A percentile compares a stretch with the other conserved stretches of the same genome.
phyloP scores from a whole-genome alignment of 1,140 invertebrate genomes.

The Helicoverpa armigera region DNA sequence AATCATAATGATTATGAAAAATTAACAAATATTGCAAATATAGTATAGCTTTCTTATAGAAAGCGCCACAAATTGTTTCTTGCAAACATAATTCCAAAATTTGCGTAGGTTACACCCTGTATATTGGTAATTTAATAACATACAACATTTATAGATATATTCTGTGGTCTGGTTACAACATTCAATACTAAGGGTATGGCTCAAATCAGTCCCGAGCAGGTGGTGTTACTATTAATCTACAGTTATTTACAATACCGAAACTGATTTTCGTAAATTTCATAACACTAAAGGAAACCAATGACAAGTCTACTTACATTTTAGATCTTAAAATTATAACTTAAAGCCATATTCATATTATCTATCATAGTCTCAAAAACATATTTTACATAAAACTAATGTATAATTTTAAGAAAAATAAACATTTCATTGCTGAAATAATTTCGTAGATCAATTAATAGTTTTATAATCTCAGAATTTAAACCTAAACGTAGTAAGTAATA shows the following conservation, averaged over 20 bases:
- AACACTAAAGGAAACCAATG: conserved; percentile 52
- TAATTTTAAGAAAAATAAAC: conserved; percentile 9
- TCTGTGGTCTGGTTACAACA: conserved; percentile 47
- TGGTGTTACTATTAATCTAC: conserved; percentile 57
- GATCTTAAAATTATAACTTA: conserved; percentile 53
- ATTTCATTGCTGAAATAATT: conserved; percentile 3
- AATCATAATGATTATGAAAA: not conserved
- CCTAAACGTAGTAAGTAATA: not conserved
- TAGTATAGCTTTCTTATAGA: not conserved
- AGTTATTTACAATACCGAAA: conserved; percentile 73
- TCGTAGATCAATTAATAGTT: not conserved
- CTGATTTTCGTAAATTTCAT: conserved; percentile 57
- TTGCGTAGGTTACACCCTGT: conserved; percentile 36
- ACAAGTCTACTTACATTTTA: conserved; percentile 34
- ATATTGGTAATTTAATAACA: conserved; percentile 37
- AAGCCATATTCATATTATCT: conserved; percentile 49
- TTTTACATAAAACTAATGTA: conserved; percentile 25
- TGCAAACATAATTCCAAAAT: not conserved
- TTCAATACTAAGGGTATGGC: conserved; percentile 71
- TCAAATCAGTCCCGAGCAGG: conserved; percentile 75
- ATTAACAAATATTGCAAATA: not conserved
- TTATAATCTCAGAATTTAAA: not conserved
- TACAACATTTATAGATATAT: conserved; percentile 44
- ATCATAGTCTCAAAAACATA: conserved; percentile 20
- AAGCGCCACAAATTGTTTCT: conserved; percentile 9